Evolutionary conservation across 2,888 invertebrate genomes (phyloP), one percentile per base, ranked within the genome.

Genomic region (Catocala nupta): DNA sequence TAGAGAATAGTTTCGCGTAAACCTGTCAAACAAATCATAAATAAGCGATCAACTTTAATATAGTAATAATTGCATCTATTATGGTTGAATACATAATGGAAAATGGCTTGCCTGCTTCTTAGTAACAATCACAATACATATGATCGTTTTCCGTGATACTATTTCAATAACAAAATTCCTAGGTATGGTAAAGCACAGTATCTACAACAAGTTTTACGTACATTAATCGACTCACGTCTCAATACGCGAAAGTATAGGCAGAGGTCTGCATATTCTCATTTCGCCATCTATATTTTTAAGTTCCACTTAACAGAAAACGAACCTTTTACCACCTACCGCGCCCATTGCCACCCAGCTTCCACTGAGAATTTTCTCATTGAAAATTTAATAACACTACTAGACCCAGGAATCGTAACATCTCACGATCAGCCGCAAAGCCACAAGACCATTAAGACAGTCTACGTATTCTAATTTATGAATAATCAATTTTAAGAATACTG

Each of bases 91-190:
- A 59, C 50, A 52, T 56, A 52, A 52, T 47, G 57, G 65, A 65
- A 70, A 66, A 52, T 34, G 9, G 16, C 25, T 39, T 39, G 8
- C 8, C 36, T 33, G 50, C 9, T 77, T 78, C 77, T 65, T 2
- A 47, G 77, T 77, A 77, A 57, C 60, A 65, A 65, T 66, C 55
- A 45, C 57, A 43, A 48, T 10, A 57, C 47, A 67, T 70, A 68
- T 60, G 57, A 68, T 66, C 43, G 45, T 55, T 69, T 68, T 67
- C 62, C 36, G 51, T 11, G 56, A 71, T 69, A 66, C 25, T 54
- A 60, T 58, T 64, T 59, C 52, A 36, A 65, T 39, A 39, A 39
- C 36, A 25, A 25, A 25, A 56, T 56, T 33, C 34, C 54, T 50
- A 63, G 63, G 65, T 57, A 62, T 56, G 47, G 34, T 55, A 62